phyloP scores from a whole-genome alignment of 2,797 vertebrate genomes.

The Pipistrellus nathusii region DNA sequence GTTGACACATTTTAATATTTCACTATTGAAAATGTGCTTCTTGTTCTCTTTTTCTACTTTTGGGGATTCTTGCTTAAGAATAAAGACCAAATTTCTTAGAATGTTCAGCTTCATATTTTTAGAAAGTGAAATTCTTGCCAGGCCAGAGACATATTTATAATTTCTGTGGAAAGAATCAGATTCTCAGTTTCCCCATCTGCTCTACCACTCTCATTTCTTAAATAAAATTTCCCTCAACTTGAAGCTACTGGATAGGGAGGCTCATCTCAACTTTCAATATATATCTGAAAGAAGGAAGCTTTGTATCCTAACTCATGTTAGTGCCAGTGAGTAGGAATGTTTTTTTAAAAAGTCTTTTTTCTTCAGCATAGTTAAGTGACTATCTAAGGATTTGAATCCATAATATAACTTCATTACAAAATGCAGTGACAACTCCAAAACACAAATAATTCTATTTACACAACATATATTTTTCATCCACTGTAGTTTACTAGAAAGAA shows the following conservation, averaged over 20 bases:
- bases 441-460: not conserved
- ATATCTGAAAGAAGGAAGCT: slow-evolving; percentile 31
- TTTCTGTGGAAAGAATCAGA: not conserved
- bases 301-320: not conserved
- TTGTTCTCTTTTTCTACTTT: not conserved
- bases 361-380: not conserved
- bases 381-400: not conserved
- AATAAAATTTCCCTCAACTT: not conserved
- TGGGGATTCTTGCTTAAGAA: not conserved
- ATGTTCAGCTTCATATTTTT: not conserved
- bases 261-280: not conserved
- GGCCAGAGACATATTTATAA: not conserved
- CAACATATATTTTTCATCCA: not conserved
- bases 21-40: not conserved
- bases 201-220: not conserved
- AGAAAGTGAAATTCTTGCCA: slow-evolving; percentile 1
- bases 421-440: not conserved
- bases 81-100: not conserved
- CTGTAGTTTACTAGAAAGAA: not conserved
- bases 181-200: slow-evolving; percentile 4
- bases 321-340: not conserved
- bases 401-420: not conserved
- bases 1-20: slow-evolving; percentile 12
- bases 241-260: not conserved
- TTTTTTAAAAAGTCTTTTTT: not conserved